Conservation (phyloP, 2,113 vertebrate genomes). For the Oostethus manadensis region DNA sequence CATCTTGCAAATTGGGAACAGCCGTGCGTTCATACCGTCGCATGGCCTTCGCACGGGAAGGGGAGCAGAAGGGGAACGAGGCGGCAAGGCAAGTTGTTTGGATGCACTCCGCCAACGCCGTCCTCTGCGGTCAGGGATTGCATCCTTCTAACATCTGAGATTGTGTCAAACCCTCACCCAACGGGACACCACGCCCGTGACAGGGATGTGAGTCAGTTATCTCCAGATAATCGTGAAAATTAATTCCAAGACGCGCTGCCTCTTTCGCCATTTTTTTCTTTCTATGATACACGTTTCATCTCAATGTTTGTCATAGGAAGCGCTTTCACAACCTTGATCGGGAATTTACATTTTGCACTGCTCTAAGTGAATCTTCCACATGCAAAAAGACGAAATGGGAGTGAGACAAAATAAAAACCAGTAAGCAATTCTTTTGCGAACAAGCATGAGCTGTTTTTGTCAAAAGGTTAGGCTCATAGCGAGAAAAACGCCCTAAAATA, state of each 20-base stretch:
- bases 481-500: too few relatives aligned
- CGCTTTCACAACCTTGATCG: background rate
- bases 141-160: conserved; percentile 56
- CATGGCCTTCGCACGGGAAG: conserved; percentile 25
- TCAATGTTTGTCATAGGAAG: conserved; percentile 15
- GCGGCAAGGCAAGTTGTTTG: conserved; percentile 51
- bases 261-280: conserved; percentile 7
- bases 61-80: too few relatives aligned
- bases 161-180: conserved; percentile 52
- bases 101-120: conserved; percentile 37
- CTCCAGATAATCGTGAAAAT: conserved; percentile 52
- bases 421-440: too few relatives aligned
- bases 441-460: too few relatives aligned
- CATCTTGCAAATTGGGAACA: conserved; percentile 61
- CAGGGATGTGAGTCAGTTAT: conserved; percentile 33
- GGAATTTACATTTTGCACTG: too few relatives aligned
- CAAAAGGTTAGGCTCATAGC: too few relatives aligned
- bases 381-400: too few relatives aligned
- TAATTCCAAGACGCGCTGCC: conserved; percentile 22
- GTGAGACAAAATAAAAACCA: too few relatives aligned
- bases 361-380: too few relatives aligned
- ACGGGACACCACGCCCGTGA: conserved; percentile 48
- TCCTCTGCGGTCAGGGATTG: conserved; percentile 52
- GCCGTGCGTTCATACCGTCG: conserved; percentile 53
- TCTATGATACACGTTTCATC: conserved; percentile 14